Base-by-base conservation (phyloP, 1,140 invertebrate genomes). In the Lanistes nyassanus region DNA sequence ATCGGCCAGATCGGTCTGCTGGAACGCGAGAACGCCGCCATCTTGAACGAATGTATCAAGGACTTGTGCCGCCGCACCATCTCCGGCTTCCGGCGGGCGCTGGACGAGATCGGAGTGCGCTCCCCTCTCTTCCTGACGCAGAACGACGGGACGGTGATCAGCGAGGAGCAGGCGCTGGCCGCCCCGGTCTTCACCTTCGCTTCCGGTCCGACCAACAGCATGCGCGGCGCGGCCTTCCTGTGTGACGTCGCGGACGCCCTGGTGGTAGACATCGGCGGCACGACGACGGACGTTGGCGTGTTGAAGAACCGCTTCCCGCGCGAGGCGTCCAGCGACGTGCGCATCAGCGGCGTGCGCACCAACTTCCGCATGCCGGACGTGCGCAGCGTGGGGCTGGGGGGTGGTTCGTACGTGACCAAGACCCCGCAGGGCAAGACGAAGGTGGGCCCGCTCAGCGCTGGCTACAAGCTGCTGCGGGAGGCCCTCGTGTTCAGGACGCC, bases 151-250 rank as follows among this genome's bases (percentile, higher is more conserved):
- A 87, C 85, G 1, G 71, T 86, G 13, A 79, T 78, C 71, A 82
- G 79, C 51, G 77, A 79, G 13, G 68, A 82, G 2, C 62, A 74
- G 1, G 82, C 83, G 19, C 39, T 83, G 16, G 60, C 79, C 13
- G 79, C 70, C 21, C 87, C 87, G 0, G 82, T 88, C 0, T 76
- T 75, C 21, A 85, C 85, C 1, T 87, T 87, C 79, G 84, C 86
- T n/a, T 87, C 85, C 26, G 87, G 87, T 56, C 82, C 87, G 1
- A 88, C 87, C 66, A 88, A 88, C 66, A 85, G 83, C 66, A 88
- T 88, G 86, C 79, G 84, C n/a, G 87, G 87, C 9, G 86, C 87
- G 6, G 85, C 84, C 5, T 88, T 82, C 64, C 69, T 88, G 29
- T 84, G 82, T 23, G 81, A 81, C 7, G 53, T 82, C 2, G 80